phyloP scores from a whole-genome alignment of 1,140 invertebrate genomes.

The Drosophila melanogaster region Release_6_plus_ISO1_MT NT_033777.3:15416501-15417000 shows the following conservation, averaged over 20 bases:
- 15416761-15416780: constrained; percentile 31
- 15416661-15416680: constrained; percentile 26
- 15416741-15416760: neutral
- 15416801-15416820: constrained; percentile 53
- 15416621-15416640: constrained; percentile 69
- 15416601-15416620: constrained; percentile 53
- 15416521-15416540: neutral
- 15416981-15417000: constrained; percentile 12
- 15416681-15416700: constrained; percentile 37
- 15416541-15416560: neutral
- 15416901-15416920: constrained; percentile 25
- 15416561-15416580: constrained; percentile 20
- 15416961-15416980: constrained; percentile 17
- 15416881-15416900: constrained; percentile 75
- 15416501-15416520: constrained; percentile 16
- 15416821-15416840: constrained; percentile 31
- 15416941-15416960: constrained; percentile 29
- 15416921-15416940: constrained; percentile 46
- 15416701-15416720: constrained; percentile 29
- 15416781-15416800: constrained; percentile 51
- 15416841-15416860: constrained; percentile 37
- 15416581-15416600: constrained; percentile 46
- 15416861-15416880: constrained; percentile 74
- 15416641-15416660: constrained; percentile 52
- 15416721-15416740: constrained; percentile 1